Percentiles rank a stretch among this genome's conserved stretches.
Evolutionary conservation across 2,797 vertebrate genomes (phyloP).

Genomic region (Falco cherrug): DNA sequence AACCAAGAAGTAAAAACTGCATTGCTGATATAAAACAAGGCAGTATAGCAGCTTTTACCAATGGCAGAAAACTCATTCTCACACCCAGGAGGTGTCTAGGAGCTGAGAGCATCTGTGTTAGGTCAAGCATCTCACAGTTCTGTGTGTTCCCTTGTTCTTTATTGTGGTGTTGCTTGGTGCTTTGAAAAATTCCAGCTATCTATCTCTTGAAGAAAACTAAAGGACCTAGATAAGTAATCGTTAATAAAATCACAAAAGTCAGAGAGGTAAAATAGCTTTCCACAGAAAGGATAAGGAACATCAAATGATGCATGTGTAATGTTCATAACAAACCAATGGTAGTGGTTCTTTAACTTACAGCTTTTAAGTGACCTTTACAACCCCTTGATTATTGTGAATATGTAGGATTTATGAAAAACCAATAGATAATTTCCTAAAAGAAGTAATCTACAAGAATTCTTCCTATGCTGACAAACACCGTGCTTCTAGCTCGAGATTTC

Average conservation of each 20-base stretch:
- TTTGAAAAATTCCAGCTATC: neutral
- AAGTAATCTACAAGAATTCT: neutral
- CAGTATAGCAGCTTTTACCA: neutral
- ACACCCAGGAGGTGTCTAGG: neutral
- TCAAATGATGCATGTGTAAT: neutral
- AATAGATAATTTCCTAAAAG: neutral
- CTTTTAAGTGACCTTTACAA: neutral
- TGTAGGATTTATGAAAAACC: neutral
- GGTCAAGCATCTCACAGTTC: neutral
- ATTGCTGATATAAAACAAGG: neutral
- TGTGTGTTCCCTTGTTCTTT: neutral
- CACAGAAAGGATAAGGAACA: neutral
- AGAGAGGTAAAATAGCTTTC: neutral
- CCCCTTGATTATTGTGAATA: neutral
- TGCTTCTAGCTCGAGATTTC: neutral
- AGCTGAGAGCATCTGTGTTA: neutral
- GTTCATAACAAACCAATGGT: neutral
- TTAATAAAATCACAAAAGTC: neutral
- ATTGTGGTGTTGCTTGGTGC: neutral
- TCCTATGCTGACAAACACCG: neutral
- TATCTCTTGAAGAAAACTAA: neutral
- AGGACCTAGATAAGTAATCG: neutral
- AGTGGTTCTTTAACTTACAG: neutral
- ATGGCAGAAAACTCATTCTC: conserved; percentile 25
- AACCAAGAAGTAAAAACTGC: neutral